phyloP scores from a whole-genome alignment of 2,113 vertebrate genomes.

The Colaptes auratus region DNA sequence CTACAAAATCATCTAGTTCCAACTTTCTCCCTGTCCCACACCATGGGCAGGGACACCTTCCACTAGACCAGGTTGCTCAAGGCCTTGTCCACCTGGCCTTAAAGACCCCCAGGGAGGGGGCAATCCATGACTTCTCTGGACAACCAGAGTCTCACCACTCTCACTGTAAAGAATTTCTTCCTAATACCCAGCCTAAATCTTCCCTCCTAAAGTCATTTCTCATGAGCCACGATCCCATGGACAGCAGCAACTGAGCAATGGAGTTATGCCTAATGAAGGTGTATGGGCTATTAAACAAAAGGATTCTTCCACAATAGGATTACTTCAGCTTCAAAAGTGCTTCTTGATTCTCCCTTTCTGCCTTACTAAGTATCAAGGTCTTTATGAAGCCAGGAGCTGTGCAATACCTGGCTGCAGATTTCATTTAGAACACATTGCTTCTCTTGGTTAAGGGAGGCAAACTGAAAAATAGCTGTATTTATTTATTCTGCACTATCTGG shows the following conservation, averaged over 20 bases:
- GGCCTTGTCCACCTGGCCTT: too few relatives aligned
- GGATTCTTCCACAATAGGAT: constrained; percentile 5
- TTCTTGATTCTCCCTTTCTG: background rate
- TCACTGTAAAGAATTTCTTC: too few relatives aligned
- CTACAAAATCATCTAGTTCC: too few relatives aligned
- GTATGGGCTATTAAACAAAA: constrained; percentile 14
- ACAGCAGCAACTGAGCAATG: background rate
- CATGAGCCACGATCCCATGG: background rate
- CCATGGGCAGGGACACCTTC: too few relatives aligned
- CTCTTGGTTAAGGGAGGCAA: background rate
- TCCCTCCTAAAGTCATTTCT: too few relatives aligned
- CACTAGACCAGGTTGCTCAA: too few relatives aligned
- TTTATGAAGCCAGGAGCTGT: background rate
- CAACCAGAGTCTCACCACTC: too few relatives aligned
- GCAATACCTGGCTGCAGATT: background rate
- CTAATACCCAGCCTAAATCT: too few relatives aligned
- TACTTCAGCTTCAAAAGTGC: background rate
- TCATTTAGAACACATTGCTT: background rate
- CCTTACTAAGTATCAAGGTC: background rate
- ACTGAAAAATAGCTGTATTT: background rate
- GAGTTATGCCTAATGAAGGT: background rate
- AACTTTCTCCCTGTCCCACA: too few relatives aligned
- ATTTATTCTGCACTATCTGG: background rate
- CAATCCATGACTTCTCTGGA: too few relatives aligned
- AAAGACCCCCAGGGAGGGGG: too few relatives aligned